Base-by-base conservation (phyloP, 2,797 vertebrate species). In the Falco biarmicus region DNA sequence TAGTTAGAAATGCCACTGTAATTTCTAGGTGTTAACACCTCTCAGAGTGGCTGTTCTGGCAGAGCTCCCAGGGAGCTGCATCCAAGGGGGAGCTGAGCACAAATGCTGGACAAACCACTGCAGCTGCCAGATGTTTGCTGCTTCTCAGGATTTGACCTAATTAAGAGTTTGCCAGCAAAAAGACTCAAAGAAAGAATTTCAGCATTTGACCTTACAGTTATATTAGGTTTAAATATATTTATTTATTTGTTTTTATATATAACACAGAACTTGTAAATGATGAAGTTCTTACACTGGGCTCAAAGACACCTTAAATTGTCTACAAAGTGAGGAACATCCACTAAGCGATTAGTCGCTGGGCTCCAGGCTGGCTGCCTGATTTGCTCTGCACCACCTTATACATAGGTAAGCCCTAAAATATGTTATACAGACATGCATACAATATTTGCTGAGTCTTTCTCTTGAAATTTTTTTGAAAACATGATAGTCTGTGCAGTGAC, bases 1-100 rank as follows among this genome's bases (percentile, higher is more conserved):
- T 88, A 94, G 93, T 93, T 97, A 84, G 90, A 76, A 94, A 86
- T 69, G 68, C 53, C 83, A 29, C 88, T 90, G 73, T 96, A 91
- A 97, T 97, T 97, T 96, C 87, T 48, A 61, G 66, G 66, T 78
- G 54, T 84, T 90, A 85, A 84, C 64, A 53, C 63, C 61, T 64
- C 77, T 91, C 48, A 37, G 80, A 77, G 70, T 11, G 43, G 31
- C n/a, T 81, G 43, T 60, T 83, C 76, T 85, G 78, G 64, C 59
- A 61, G 56, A 83, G 73, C 60, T 93, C 82, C 68, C 9, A 0
- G 53, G 56, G 84, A 95, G 22, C 70, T 8, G 34, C 59, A 88
- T 84, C 83, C 84, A 87, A 87, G 77, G 64, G 28, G 60, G n/a
- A 59, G 26, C 21, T 20, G 45, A 95, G 79, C 75, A 65, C 41